Percentiles rank a stretch among this genome's conserved stretches.
phyloP scores from a whole-genome alignment of 1,140 invertebrate species.

The Cyclina sinensis region DNA sequence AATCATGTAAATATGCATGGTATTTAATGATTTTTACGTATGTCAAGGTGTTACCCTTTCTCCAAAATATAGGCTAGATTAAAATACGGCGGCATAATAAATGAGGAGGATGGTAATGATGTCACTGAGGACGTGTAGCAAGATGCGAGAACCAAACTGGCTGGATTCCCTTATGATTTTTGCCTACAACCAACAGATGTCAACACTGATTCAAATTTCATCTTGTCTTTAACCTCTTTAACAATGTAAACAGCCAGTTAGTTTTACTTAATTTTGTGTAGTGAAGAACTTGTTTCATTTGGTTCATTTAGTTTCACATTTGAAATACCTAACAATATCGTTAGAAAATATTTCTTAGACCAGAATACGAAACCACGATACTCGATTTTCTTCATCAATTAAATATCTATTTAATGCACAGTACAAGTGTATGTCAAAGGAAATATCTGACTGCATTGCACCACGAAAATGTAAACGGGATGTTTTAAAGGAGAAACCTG shows the following conservation, averaged over 20 bases:
- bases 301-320: slow-evolving; percentile 16
- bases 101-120: background rate
- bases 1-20: no score
- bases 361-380: background rate
- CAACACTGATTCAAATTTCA: background rate
- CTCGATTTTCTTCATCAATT: background rate
- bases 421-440: background rate
- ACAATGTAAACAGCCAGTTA: background rate
- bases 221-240: background rate
- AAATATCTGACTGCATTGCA: background rate
- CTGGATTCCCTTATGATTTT: background rate
- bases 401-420: background rate
- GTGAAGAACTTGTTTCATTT: slow-evolving; percentile 13
- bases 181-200: slow-evolving; percentile 38
- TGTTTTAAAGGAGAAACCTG: background rate
- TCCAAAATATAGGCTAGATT: no score
- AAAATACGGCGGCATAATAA: no score
- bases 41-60: no score
- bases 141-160: background rate
- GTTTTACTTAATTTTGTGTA: background rate
- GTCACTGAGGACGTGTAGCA: background rate
- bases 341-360: background rate
- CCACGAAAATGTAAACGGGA: background rate
- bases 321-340: background rate
- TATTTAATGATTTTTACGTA: no score